Evolutionary conservation across 2,888 invertebrate species (phyloP), one percentile per base, ranked within the genome.

Genomic region (Cataglyphis rosenhaueri): DNA sequence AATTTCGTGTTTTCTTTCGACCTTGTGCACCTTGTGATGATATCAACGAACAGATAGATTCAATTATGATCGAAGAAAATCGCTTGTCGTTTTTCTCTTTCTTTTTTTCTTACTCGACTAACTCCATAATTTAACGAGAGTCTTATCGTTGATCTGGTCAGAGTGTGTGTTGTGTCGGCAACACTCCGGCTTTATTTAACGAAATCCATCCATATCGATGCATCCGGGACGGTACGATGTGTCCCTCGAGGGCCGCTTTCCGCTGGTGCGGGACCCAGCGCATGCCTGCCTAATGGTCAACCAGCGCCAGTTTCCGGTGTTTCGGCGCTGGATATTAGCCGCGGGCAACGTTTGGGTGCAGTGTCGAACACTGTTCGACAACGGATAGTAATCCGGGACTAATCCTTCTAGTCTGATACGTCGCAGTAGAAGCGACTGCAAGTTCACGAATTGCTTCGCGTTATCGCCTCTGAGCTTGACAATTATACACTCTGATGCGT

Each of bases 361-460:
- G 75, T 81, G 81, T 76, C 38, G 57, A n/a, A 44, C 62, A 73
- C 64, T 82, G 85, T 87, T 87, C 78, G 84, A 84, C 88, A 85
- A 85, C 84, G 59, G 25, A 65, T 70, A 64, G 52, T 62, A 52
- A 61, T 81, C 81, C 62, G 29, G 44, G 38, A 62, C 62, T 81
- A 71, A 81, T 81, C 81, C 76, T 62, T 62, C 38, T 62, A 21
- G 35, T 78, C 38, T 35, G 48, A 81, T 78, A 70, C 21, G 32
- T 61, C 75, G 68, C 12, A 68, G 18, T 21, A 29, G 38, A 15
- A 10, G 38, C 55, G 38, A 29, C 35, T 44, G 70, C 78, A 78
- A 70, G 78, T 59, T 70, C 15, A 70, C 78, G 70, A 78, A 57
- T 70, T 59, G 70, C 70, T 70, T 78, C 78, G 57, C 41, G 21